phyloP scores from a whole-genome alignment of 2,113 vertebrate species.

The Tiliqua scincoides region DNA sequence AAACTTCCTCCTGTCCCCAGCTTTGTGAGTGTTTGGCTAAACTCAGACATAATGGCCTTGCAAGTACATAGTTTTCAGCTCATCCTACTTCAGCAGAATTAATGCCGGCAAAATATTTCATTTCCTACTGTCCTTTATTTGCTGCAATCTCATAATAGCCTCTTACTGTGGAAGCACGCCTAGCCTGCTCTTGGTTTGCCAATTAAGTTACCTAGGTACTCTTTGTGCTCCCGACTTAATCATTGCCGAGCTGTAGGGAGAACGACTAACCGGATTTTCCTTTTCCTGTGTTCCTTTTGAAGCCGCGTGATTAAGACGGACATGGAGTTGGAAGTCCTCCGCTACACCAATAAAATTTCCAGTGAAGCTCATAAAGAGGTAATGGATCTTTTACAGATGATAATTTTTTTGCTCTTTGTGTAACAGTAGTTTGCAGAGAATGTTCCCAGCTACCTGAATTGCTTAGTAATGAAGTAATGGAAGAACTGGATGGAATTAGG shows the following conservation, averaged over 20 bases:
- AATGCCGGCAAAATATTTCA: constrained; percentile 29
- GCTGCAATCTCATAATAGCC: constrained; percentile 2
- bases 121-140: constrained; percentile 5
- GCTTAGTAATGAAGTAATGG: constrained; percentile 68
- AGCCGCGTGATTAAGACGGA: constrained; percentile 94
- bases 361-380: constrained; percentile 97
- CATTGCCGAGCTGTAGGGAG: constrained; percentile 32
- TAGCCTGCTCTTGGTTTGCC: constrained; percentile 28
- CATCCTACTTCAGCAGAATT: constrained; percentile 38
- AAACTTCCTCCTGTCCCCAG: not conserved
- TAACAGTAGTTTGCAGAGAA: constrained; percentile 50
- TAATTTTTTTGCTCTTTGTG: constrained; percentile 62
- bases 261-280: constrained; percentile 41
- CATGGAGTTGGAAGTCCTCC: constrained; percentile 96
- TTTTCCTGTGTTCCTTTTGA: constrained; percentile 51
- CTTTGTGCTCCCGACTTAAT: constrained; percentile 14
- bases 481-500: constrained; percentile 57
- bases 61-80: not conserved
- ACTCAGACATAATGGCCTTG: not conserved
- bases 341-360: constrained; percentile 95
- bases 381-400: constrained; percentile 62
- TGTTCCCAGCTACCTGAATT: constrained; percentile 51
- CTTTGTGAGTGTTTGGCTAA: too few species aligned
- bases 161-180: constrained; percentile 17
- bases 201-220: constrained; percentile 10